A percentile compares a stretch with the other conserved stretches of the same genome.
Evolutionary conservation across 1,140 invertebrate species (phyloP).

Genomic region (Zaprionus tsacasi): DNA sequence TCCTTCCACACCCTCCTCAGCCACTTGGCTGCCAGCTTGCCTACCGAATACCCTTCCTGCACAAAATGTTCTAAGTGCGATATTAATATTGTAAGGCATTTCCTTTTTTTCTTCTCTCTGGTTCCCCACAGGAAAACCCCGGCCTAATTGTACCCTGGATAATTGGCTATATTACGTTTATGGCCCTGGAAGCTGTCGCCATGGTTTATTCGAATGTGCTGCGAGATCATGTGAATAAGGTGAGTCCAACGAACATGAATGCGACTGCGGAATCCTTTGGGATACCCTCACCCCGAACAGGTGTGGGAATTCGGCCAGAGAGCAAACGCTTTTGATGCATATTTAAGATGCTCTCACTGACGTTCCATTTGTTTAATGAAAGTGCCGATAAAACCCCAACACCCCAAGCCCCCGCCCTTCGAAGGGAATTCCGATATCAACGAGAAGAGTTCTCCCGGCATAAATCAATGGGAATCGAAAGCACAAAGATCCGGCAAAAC

Average conservation of each 20-base stretch:
- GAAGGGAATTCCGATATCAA: slow-evolving; percentile 30
- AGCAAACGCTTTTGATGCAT: slow-evolving; percentile 52
- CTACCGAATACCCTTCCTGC: not conserved
- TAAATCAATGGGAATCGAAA: slow-evolving; percentile 65
- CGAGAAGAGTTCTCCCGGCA: slow-evolving; percentile 51
- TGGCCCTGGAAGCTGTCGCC: slow-evolving; percentile 90
- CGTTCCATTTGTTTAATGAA: slow-evolving; percentile 70
- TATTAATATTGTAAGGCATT: slow-evolving; percentile 31
- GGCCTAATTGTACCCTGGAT: slow-evolving; percentile 90
- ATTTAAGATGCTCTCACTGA: slow-evolving; percentile 48
- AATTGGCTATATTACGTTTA: slow-evolving; percentile 90
- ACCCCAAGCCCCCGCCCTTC: not conserved
- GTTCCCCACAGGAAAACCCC: slow-evolving; percentile 87
- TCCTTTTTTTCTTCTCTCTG: slow-evolving; percentile 7
- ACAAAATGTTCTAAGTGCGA: slow-evolving; percentile 17
- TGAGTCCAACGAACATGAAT: slow-evolving; percentile 79
- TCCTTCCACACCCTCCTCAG: not conserved
- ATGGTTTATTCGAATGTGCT: slow-evolving; percentile 91
- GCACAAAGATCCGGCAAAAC: slow-evolving; percentile 52
- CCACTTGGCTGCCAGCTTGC: not conserved
- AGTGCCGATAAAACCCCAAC: not conserved
- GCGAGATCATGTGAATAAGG: slow-evolving; percentile 90
- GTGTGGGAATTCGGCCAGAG: slow-evolving; percentile 10
- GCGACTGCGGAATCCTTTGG: slow-evolving; percentile 9
- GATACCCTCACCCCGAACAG: slow-evolving; percentile 5